These are phyloP conservation scores for Scalopus aquaticus DNA, from an alignment of 2,113 vertebrate genomes.

Conservation along the genomic window DNA sequence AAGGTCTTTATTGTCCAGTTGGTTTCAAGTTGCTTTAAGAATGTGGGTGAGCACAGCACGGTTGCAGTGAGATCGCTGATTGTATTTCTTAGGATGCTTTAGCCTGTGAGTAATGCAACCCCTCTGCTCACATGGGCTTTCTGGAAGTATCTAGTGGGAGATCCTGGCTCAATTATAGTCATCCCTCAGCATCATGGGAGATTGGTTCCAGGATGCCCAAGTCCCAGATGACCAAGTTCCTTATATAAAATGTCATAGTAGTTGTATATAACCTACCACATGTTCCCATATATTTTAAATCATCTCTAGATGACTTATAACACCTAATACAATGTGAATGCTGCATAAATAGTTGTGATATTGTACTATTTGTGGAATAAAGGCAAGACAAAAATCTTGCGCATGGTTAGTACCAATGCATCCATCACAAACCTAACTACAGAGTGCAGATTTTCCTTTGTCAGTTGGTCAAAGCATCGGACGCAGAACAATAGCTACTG, in stretches of 20 bases:
- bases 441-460: not conserved
- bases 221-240: not conserved
- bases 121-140: not conserved
- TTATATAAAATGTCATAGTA: not conserved
- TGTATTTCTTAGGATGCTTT: not conserved
- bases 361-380: not conserved
- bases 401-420: not conserved
- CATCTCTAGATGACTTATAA: not conserved
- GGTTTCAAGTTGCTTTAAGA: not conserved
- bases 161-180: not conserved
- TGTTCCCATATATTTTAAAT: not conserved
- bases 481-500: not conserved
- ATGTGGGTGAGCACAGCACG: not conserved
- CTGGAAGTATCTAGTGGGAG: not conserved
- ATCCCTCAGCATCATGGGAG: not conserved
- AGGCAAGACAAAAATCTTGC: not conserved
- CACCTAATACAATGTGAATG: not conserved
- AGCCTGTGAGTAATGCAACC: no score
- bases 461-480: not conserved
- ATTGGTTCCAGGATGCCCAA: not conserved
- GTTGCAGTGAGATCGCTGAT: not conserved
- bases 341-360: not conserved
- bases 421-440: not conserved
- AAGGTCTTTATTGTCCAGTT: not conserved
- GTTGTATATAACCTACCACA: not conserved